These are phyloP conservation scores for Sterna hirundo DNA, from an alignment of 2,113 vertebrate genomes.

Conservation along the genomic window DNA sequence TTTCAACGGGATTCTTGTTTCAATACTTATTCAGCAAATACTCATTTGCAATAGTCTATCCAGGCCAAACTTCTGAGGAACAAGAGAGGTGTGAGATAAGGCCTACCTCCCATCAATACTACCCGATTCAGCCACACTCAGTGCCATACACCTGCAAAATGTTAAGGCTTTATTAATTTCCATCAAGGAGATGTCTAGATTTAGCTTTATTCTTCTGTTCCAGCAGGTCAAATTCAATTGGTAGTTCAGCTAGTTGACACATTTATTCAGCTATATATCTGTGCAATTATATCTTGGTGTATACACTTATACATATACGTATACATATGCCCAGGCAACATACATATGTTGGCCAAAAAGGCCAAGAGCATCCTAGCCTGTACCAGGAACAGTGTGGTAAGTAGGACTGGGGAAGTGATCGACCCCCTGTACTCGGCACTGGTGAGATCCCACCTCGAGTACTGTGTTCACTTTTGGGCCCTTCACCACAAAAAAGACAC, in stretches of 20 bases:
- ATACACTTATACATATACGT: not conserved
- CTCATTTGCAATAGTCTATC: not conserved
- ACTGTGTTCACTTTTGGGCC: too few relatives aligned
- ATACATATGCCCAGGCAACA: too few relatives aligned
- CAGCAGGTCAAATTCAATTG: not conserved
- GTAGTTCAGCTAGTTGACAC: not conserved
- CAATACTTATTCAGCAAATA: not conserved
- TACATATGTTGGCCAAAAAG: too few relatives aligned
- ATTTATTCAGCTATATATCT: not conserved
- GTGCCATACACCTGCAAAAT: accelerated
- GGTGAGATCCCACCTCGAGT: too few relatives aligned
- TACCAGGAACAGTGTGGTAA: too few relatives aligned
- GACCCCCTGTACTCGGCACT: too few relatives aligned
- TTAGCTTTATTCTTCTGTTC: not conserved
- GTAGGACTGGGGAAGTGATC: too few relatives aligned
- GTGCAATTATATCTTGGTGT: not conserved
- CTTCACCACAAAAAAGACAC: too few relatives aligned
- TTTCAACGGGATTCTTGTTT: not conserved
- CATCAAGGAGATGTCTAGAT: not conserved
- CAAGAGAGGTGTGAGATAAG: not conserved
- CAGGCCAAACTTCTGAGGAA: not conserved
- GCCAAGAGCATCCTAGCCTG: too few relatives aligned
- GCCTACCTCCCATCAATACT: not conserved
- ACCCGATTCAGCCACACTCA: not conserved
- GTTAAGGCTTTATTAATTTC: not conserved